phyloP scores from a whole-genome alignment of 2,113 vertebrate species.

The Spheniscus mendiculus region DNA sequence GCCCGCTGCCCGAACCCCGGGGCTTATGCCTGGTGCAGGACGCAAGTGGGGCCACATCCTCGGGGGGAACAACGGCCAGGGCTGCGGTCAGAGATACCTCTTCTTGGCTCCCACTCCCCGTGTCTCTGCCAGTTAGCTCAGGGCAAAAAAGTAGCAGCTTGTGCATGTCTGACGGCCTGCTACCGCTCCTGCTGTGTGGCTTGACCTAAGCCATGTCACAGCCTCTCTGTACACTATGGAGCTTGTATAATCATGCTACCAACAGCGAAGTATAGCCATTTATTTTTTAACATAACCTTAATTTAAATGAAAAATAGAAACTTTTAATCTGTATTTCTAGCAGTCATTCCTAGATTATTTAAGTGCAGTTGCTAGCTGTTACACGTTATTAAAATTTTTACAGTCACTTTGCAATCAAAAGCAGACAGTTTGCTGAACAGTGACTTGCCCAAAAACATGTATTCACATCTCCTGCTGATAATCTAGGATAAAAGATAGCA shows the following conservation, averaged over 20 bases:
- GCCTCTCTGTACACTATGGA: neutral
- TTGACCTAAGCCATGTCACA: neutral
- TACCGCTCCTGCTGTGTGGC: neutral
- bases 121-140: neutral
- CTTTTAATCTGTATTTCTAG: neutral
- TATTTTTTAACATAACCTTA: neutral
- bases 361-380: neutral
- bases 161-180: fast-evolving
- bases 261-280: neutral
- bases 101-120: fast-evolving
- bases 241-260: neutral
- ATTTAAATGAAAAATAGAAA: neutral
- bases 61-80: fast-evolving
- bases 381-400: neutral
- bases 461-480: slow-evolving; percentile 11
- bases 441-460: neutral
- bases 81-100: fast-evolving
- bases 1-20: neutral
- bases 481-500: neutral
- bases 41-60: too few species aligned
- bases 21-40: neutral
- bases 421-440: neutral
- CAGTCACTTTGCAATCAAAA: slow-evolving; percentile 6
- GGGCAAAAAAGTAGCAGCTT: fast-evolving
- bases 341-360: neutral